Evolutionary conservation across 2,888 invertebrate species (phyloP), one percentile per base, ranked within the genome.

Genomic region (Nasonovia ribisnigri): DNA sequence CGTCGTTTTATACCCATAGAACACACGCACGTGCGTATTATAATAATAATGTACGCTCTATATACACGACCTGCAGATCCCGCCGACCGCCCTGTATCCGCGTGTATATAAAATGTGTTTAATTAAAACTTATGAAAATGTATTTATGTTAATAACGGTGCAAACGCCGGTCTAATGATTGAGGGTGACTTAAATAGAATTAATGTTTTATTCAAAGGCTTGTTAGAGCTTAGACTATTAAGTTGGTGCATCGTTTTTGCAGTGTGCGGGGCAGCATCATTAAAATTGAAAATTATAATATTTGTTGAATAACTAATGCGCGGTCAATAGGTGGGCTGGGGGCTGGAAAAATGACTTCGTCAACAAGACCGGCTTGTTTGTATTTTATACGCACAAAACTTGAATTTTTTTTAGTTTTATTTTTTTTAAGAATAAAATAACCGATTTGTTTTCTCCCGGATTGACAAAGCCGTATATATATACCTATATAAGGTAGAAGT

Each of bases 51-150:
- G 6, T 24, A 24, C 8, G 20, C 36, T 77, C 36, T 36, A 77
- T 36, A 8, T n/a, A n/a, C 4, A 16, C 20, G 36, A 77, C 77
- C 6, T 36, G 2, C 36, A 36, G 77, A 67, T 77, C 36, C 36
- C 36, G 8, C 36, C 86, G 5, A 60, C 42, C 60, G 29, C 60
- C 8, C 89, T 60, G 89, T 89, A 60, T 29, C 42, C 43, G 29
- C 54, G 92, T 60, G 84, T 93, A 93, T 93, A 93, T 93, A 93
- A 93, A 90, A 90, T 67, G 86, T 93, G 93, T 93, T 90, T 93
- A 93, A 93, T 93, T 93, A 93, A 93, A 93, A 93, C 90, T 93
- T 93, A 93, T 93, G 90, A 93, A 93, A 93, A 93, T 93, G 90
- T 93, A 93, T 93, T 93, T 93, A 90, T 93, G 93, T 86, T 93